A percentile compares a stretch with the other conserved stretches of the same genome.
phyloP scores from a whole-genome alignment of 2,888 invertebrate species.

The Strigamia maritima region DNA sequence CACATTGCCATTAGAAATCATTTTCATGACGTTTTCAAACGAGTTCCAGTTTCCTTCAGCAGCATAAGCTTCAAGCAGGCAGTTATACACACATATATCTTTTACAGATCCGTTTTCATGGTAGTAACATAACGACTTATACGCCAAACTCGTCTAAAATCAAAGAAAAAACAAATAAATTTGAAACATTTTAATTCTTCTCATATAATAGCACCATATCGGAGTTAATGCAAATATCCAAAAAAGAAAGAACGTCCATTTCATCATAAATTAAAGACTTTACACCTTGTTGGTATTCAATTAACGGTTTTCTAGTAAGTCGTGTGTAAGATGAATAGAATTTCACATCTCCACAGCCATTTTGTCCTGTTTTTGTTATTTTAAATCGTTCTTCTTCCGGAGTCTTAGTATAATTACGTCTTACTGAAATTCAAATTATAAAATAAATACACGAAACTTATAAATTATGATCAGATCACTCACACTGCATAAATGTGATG shows the following conservation, averaged over 20 bases:
- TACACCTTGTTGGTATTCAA: background rate
- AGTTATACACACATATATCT: background rate
- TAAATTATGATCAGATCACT: too few relatives aligned
- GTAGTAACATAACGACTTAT: background rate
- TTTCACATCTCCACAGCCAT: too few relatives aligned
- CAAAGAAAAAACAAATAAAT: background rate
- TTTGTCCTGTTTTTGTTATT: too few relatives aligned
- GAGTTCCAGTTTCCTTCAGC: background rate
- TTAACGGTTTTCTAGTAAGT: too few relatives aligned
- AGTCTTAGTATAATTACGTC: too few relatives aligned
- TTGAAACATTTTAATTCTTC: background rate
- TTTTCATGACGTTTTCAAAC: background rate
- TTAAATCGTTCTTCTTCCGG: too few relatives aligned
- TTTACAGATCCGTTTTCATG: background rate
- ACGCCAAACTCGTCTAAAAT: background rate
- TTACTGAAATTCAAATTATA: too few relatives aligned
- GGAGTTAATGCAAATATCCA: background rate
- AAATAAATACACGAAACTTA: too few relatives aligned
- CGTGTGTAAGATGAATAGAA: too few relatives aligned
- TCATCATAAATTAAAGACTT: background rate
- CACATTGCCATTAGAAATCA: background rate
- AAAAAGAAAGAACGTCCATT: background rate
- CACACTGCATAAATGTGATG: too few relatives aligned
- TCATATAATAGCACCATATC: background rate
- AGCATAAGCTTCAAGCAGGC: background rate